Percentiles rank a stretch among this genome's conserved stretches.
Evolutionary conservation across 1,140 invertebrate genomes (phyloP).

Genomic region (Hycleus phaleratus): DNA sequence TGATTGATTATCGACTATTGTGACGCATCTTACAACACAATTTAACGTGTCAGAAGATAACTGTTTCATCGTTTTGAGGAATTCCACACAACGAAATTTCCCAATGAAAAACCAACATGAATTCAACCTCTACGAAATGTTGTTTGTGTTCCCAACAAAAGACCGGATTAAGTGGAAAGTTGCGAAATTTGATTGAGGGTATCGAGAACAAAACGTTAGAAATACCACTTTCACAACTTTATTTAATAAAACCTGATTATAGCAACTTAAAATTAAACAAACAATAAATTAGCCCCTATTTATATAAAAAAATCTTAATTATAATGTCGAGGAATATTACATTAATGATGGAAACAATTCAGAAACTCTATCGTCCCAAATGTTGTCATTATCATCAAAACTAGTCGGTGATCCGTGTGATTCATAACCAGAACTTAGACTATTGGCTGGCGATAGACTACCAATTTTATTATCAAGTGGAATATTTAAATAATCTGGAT

Average conservation of each 20-base stretch:
- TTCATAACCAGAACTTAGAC: constrained; percentile 39
- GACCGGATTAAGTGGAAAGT: no score
- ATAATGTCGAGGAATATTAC: constrained; percentile 13
- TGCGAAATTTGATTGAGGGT: not conserved
- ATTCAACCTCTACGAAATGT: no score
- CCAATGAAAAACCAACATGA: no score
- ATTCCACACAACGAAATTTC: no score
- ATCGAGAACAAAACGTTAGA: not conserved
- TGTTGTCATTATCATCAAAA: constrained; percentile 24
- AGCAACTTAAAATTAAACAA: no score
- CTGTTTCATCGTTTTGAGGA: not conserved
- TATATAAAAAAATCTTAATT: not conserved
- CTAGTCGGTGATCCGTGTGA: constrained; percentile 36
- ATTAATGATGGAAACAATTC: constrained; percentile 38
- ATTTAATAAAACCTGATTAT: not conserved
- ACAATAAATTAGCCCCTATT: constrained; percentile 5
- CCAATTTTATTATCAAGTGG: not conserved
- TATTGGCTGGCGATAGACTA: constrained; percentile 16
- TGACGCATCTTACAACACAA: no score
- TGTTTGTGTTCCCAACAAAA: not conserved
- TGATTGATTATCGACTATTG: not conserved
- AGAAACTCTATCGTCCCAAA: constrained; percentile 35
- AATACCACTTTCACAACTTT: constrained; percentile 8
- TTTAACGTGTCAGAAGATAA: no score
- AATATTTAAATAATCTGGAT: not conserved